Percentiles rank a stretch among this genome's conserved stretches.
Conservation (phyloP, 2,797 vertebrate species). For the Pangasius sanitwongsei region DNA sequence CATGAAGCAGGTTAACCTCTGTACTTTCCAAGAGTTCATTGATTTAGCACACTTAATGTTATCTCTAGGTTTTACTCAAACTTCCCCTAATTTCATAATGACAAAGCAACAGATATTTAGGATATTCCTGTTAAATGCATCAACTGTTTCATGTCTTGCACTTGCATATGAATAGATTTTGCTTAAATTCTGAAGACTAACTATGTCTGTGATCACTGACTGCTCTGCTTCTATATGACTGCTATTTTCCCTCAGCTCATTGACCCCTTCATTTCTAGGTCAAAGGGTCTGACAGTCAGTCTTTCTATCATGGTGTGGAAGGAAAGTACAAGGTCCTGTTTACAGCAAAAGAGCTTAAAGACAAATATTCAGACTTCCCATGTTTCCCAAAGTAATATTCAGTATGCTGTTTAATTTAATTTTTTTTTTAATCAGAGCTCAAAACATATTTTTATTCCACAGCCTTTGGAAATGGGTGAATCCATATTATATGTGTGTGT, state of each 20-base stretch:
- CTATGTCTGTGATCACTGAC: neutral
- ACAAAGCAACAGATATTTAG: neutral
- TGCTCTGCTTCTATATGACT: neutral
- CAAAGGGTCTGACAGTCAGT: neutral
- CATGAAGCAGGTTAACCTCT: neutral
- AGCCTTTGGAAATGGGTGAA: too few species aligned
- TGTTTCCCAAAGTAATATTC: neutral
- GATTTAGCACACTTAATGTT: slow-evolving; percentile 8
- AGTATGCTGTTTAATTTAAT: neutral
- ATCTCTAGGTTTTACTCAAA: neutral
- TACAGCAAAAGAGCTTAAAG: slow-evolving; percentile 8
- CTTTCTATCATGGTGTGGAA: slow-evolving; percentile 21
- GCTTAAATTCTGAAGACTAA: neutral
- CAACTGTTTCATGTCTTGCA: neutral
- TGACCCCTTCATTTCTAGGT: neutral
- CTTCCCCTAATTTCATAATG: neutral
- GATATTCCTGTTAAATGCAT: neutral
- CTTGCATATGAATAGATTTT: neutral
- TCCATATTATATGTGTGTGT: too few species aligned
- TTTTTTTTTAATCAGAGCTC: too few species aligned
- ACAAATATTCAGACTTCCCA: slow-evolving; percentile 17
- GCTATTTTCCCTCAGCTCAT: neutral
- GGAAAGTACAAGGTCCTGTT: slow-evolving; percentile 38
- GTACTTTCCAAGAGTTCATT: slow-evolving; percentile 10
- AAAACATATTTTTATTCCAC: too few species aligned